Base-by-base conservation (phyloP, 2,888 invertebrate species). In the Caradrina clavipalpis region DNA sequence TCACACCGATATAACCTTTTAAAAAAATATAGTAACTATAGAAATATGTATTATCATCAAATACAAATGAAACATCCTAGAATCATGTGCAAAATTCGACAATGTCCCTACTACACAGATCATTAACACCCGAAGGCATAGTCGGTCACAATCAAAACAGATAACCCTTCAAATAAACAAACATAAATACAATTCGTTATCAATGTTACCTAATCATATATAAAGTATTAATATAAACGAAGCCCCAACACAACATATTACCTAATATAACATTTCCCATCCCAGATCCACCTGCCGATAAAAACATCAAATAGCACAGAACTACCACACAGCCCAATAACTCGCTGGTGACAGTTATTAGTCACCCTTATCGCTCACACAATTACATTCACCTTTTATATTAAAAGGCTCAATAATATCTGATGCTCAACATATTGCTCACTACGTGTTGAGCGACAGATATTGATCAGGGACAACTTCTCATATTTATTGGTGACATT, bases 261-360 rank as follows among this genome's bases (percentile, higher is more conserved):
- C 45, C 45, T 45, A 49, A 56, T 60, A 67, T 42, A 5, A 11
- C 19, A 26, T 57, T 45, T 61, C n/a, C 22, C 42, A 26, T 45
- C 55, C 15, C 21, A 53, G 39, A 56, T 60, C 19, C n/a, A 39
- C 50, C 7, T 42, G 2, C 22, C 26, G 50, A 69, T 63, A 62
- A 39, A 74, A 55, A 69, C 17, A 51, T 72, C 31, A 45, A 55
- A 63, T 15, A 60, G 13, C 7, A 60, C 47, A n/a, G 73, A 42
- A 59, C 11, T 17, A 45, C 15, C 45, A 45, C 17, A 15, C 11
- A 45, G 45, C 45, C 39, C 50, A 62, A 74, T 61, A 73, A 67
- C 45, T 53, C 58, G n/a, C 45, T 61, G 45, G 31, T 58, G 68
- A 62, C 69, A 55, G 49, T 59, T 61, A 74, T 62, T 61, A 49